phyloP scores from a whole-genome alignment of 2,113 vertebrate species.

The Noturus placidus region DNA sequence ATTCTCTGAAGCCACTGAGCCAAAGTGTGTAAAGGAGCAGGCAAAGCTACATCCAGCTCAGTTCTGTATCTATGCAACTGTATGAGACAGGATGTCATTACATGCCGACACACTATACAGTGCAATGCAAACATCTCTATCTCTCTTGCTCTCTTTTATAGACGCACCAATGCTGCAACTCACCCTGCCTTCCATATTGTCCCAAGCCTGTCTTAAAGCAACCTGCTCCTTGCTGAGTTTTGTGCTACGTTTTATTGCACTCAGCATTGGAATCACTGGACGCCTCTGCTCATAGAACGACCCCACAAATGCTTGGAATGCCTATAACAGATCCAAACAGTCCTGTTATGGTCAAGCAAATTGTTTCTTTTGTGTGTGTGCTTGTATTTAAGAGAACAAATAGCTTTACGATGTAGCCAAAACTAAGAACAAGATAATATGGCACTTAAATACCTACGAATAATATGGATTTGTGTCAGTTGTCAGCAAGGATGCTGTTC shows the following conservation, averaged over 20 bases:
- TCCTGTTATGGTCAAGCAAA: not conserved
- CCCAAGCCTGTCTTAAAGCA: slow-evolving; percentile 68
- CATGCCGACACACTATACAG: not conserved
- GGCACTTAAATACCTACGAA: not conserved
- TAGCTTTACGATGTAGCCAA: not conserved
- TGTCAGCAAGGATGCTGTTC: not conserved
- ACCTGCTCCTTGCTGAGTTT: slow-evolving; percentile 61
- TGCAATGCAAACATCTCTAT: not conserved
- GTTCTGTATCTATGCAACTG: slow-evolving; percentile 73
- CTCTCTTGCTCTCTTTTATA: not conserved
- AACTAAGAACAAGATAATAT: not conserved
- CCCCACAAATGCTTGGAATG: slow-evolving; percentile 72
- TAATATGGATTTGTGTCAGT: not conserved
- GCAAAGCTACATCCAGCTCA: slow-evolving; percentile 71
- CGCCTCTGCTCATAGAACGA: slow-evolving; percentile 71
- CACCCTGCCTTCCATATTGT: slow-evolving; percentile 72
- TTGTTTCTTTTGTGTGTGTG: too few relatives aligned
- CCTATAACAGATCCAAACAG: slow-evolving; percentile 60
- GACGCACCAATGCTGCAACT: slow-evolving; percentile 25
- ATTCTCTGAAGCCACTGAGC: slow-evolving; percentile 76
- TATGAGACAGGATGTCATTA: not conserved
- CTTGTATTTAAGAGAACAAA: too few relatives aligned
- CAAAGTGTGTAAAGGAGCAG: slow-evolving; percentile 68
- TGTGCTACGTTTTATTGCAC: slow-evolving; percentile 55
- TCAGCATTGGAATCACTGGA: slow-evolving; percentile 65